Evolutionary conservation across 1,140 invertebrate genomes (phyloP), one percentile per base, ranked within the genome.

Genomic region (Diplogasteroides magnus): DNA sequence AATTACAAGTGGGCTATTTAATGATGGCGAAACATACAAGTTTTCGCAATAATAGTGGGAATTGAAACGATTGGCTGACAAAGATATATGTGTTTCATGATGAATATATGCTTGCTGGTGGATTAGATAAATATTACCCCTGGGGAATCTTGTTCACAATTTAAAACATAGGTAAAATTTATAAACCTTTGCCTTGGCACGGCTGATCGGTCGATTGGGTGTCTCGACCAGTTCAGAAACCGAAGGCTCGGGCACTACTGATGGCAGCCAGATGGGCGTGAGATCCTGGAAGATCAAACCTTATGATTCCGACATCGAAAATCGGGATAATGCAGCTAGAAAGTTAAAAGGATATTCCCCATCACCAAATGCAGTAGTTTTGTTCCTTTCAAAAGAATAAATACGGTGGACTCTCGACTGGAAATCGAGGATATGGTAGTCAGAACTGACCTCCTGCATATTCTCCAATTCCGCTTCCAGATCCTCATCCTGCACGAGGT

Each of bases 401-500:
- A 1, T 68, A 26, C 0, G 26, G 13, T n/a, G 27, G 61, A 62
- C 25, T 28, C 14, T 0, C 2, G 23, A 28, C 29, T 31, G 23
- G 15, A 27, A 29, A 62, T 19, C 19, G n/a, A n/a, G n/a, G n/a
- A n/a, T n/a, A n/a, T n/a, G 29, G 61, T 31, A 63, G 15, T 67
- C 29, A 27, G 13, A 6, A 61, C 25, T 26, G 11, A 63, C 66
- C 25, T 13, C 58, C 31, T 75, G 32, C 23, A 73, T 28, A n/a
- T 72, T 57, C 55, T 59, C 62, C 59, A 65, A 57, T 27, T 68
- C 67, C 26, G 14, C 14, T 59, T 67, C 63, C 26, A 73, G 31
- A 26, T 67, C 75, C 70, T 79, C 87, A 77, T 97, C 94, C 85
- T 97, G 93, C 15, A 94, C 85, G 82, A 95, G 92, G 80, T 91